Percentiles rank a stretch among this genome's conserved stretches.
These are phyloP conservation scores for Micropoecilia bifurca DNA, from an alignment of 2,797 vertebrate genomes.

Conservation along the genomic window DNA sequence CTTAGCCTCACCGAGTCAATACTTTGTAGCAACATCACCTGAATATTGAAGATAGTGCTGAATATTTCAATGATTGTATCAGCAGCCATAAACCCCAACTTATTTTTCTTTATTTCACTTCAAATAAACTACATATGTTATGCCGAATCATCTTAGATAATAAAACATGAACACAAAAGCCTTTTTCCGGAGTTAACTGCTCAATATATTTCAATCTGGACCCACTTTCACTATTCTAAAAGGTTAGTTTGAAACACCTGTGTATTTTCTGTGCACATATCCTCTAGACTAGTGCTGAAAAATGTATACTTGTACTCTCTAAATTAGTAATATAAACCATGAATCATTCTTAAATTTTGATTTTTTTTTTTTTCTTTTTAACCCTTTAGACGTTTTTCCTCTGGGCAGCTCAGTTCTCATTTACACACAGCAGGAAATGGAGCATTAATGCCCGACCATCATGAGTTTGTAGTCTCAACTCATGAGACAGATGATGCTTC, in stretches of 20 bases:
- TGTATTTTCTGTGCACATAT: neutral
- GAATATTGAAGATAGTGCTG: too few relatives aligned
- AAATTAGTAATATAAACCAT: neutral
- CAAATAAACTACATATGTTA: neutral
- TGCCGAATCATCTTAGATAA: neutral
- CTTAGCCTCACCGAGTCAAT: neutral
- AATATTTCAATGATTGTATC: neutral
- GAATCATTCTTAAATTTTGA: neutral
- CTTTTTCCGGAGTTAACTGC: neutral
- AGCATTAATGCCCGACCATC: constrained; percentile 40
- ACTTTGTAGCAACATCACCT: neutral
- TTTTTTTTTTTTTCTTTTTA: neutral
- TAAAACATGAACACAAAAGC: neutral
- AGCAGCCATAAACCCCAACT: neutral
- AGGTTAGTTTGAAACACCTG: neutral
- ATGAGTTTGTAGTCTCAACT: constrained; percentile 27
- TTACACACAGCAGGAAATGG: neutral
- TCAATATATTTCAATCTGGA: neutral
- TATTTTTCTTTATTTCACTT: neutral
- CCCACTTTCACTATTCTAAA: neutral
- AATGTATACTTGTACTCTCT: neutral
- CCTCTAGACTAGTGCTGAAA: neutral
- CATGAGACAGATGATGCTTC: constrained; percentile 60
- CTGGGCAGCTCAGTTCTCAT: neutral
- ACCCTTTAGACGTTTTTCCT: neutral